Conservation (phyloP, 2,888 invertebrate genomes). For the Macrostomum cliftonense region DNA sequence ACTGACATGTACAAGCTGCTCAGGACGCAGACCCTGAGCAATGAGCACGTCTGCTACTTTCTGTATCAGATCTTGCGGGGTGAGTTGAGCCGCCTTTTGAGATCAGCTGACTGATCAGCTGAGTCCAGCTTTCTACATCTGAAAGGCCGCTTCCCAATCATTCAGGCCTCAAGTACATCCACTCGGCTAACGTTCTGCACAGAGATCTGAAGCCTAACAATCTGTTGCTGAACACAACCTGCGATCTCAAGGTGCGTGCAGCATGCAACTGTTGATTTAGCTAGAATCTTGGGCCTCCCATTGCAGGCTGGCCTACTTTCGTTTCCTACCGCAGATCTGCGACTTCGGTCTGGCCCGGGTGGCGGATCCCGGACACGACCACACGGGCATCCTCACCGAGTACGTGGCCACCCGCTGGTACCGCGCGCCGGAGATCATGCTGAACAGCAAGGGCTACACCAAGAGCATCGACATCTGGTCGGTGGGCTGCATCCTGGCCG, state of each 20-base stretch:
- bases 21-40: conserved; percentile 96
- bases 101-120: too few species aligned
- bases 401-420: conserved; percentile 99
- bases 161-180: conserved; percentile 71
- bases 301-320: too few species aligned
- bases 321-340: conserved; percentile 49
- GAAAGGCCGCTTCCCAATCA: background rate
- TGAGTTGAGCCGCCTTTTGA: background rate
- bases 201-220: conserved; percentile 96
- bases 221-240: conserved; percentile 88
- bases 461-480: conserved; percentile 95
- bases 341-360: conserved; percentile 97
- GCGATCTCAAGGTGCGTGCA: conserved; percentile 72
- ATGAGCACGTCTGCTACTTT: conserved; percentile 99
- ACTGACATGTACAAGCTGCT: conserved; percentile 98
- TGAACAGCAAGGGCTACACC: conserved; percentile 97
- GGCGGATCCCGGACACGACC: conserved; percentile 96
- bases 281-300: too few species aligned
- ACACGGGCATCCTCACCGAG: conserved; percentile 95
- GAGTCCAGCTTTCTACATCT: too few species aligned
- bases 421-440: conserved; percentile 97
- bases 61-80: conserved; percentile 57
- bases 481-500: conserved; percentile 93
- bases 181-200: conserved; percentile 90
- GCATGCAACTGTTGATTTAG: too few species aligned